Evolutionary conservation across 1,140 invertebrate species (phyloP).

Genomic region (Phymastichus coffea): DNA sequence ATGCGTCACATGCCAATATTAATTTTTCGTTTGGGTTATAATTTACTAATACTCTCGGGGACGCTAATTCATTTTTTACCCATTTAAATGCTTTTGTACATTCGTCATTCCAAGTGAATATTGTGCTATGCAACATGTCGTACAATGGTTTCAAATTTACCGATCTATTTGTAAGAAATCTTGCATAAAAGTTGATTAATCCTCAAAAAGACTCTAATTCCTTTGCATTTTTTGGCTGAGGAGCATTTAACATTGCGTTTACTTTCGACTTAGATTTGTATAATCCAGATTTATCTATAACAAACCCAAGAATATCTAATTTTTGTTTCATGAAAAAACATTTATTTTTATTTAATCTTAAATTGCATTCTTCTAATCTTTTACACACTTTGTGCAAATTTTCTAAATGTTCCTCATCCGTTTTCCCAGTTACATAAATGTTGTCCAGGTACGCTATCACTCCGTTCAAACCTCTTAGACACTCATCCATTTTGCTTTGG

Average conservation of each 20-base stretch:
- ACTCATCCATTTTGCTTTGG: constrained; percentile 47
- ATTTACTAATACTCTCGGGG: constrained; percentile 32
- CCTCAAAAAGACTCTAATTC: constrained; percentile 28
- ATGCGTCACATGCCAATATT: constrained; percentile 29
- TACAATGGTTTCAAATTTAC: constrained; percentile 17
- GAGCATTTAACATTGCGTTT: too few species aligned
- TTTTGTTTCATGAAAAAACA: too few species aligned
- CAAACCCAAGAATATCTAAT: too few species aligned
- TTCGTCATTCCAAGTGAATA: constrained; percentile 7
- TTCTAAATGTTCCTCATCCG: constrained; percentile 1
- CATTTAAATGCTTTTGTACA: constrained; percentile 23
- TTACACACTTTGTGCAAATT: too few species aligned
- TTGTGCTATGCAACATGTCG: not conserved
- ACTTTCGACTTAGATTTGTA: too few species aligned
- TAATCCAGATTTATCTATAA: too few species aligned
- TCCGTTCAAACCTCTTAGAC: constrained; percentile 35
- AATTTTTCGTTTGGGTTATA: constrained; percentile 30
- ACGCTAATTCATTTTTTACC: constrained; percentile 29
- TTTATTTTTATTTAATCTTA: too few species aligned
- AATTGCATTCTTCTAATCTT: constrained; percentile 30
- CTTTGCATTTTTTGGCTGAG: constrained; percentile 31
- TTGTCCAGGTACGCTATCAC: constrained; percentile 25
- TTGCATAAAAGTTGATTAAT: constrained; percentile 20
- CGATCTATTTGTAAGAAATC: constrained; percentile 18
- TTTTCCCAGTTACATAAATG: constrained; percentile 21